Percentiles rank a stretch among this genome's conserved stretches.
These are phyloP conservation scores for Copsychus sechellarum DNA, from an alignment of 2,113 vertebrate species.

Conservation along the genomic window DNA sequence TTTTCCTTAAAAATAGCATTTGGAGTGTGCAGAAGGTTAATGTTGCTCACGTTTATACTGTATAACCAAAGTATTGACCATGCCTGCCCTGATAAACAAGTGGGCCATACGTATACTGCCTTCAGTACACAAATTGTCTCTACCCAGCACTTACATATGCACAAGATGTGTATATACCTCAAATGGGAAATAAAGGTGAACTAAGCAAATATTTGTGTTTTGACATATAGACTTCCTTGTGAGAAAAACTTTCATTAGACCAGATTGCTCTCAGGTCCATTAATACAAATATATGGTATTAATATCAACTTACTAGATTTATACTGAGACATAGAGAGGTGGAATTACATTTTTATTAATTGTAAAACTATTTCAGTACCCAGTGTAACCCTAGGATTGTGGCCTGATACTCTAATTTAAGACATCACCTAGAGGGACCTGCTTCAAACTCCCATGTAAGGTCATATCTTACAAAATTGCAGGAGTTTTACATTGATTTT, in stretches of 20 bases:
- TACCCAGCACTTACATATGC: not conserved
- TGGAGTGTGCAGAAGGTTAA: not conserved
- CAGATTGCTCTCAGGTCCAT: not conserved
- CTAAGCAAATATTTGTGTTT: not conserved
- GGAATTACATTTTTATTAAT: not conserved
- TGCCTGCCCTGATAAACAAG: not conserved
- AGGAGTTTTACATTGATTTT: not conserved
- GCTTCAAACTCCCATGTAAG: not conserved
- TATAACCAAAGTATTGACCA: not conserved
- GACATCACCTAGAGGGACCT: not conserved
- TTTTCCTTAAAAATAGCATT: not conserved
- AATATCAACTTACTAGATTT: not conserved
- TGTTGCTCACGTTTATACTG: not conserved
- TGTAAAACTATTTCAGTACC: not conserved
- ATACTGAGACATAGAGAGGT: not conserved
- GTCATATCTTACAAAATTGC: not conserved
- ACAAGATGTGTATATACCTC: not conserved
- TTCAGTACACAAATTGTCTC: not conserved
- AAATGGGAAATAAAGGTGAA: not conserved
- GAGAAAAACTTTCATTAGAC: not conserved
- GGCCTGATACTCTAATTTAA: not conserved
- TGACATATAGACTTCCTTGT: not conserved
- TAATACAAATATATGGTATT: not conserved
- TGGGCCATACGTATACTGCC: rapidly evolving
- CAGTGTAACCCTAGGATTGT: not conserved